Evolutionary conservation across 2,797 vertebrate species (phyloP).

Genomic region (Characodon lateralis): DNA sequence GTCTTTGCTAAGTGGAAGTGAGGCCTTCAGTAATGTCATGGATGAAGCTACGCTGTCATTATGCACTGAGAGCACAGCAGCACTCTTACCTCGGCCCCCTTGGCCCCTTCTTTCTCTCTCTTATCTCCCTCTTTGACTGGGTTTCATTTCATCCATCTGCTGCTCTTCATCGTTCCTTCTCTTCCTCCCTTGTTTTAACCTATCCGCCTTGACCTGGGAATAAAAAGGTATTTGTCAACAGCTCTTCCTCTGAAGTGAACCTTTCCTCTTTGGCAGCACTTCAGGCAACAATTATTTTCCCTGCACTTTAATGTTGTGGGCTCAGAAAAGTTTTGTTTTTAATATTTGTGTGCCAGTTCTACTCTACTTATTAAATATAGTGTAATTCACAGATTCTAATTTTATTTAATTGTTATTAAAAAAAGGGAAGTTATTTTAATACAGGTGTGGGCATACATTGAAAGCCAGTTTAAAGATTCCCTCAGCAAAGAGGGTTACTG

Average conservation of each 20-base stretch:
- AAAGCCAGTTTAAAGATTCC: no score
- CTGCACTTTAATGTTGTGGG: slow-evolving; percentile 32
- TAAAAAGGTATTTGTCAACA: slow-evolving; percentile 70
- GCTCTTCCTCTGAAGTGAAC: slow-evolving; percentile 56
- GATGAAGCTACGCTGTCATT: slow-evolving; percentile 52
- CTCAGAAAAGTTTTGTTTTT: slow-evolving; percentile 28
- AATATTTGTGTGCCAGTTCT: slow-evolving; percentile 24
- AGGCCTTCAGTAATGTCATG: slow-evolving; percentile 55
- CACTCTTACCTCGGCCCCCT: slow-evolving; percentile 39
- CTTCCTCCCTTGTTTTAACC: slow-evolving; percentile 26
- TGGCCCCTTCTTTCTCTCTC: slow-evolving; percentile 6
- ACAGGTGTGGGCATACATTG: no score
- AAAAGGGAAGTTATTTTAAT: no score
- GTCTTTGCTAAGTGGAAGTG: slow-evolving; percentile 49
- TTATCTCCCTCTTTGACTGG: slow-evolving; percentile 7
- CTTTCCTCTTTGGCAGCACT: slow-evolving; percentile 41
- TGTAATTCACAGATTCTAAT: slow-evolving; percentile 30
- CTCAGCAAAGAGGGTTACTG: no score
- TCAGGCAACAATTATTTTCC: slow-evolving; percentile 60
- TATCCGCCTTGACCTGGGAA: slow-evolving; percentile 58
- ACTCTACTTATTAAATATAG: slow-evolving; percentile 45
- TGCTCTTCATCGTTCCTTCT: slow-evolving; percentile 1
- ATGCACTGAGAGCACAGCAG: slow-evolving; percentile 37
- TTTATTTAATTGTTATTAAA: not conserved
- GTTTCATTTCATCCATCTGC: slow-evolving; percentile 7